These are phyloP conservation scores for Phalangium opilio DNA, from an alignment of 2,888 invertebrate genomes.

Conservation along the genomic window DNA sequence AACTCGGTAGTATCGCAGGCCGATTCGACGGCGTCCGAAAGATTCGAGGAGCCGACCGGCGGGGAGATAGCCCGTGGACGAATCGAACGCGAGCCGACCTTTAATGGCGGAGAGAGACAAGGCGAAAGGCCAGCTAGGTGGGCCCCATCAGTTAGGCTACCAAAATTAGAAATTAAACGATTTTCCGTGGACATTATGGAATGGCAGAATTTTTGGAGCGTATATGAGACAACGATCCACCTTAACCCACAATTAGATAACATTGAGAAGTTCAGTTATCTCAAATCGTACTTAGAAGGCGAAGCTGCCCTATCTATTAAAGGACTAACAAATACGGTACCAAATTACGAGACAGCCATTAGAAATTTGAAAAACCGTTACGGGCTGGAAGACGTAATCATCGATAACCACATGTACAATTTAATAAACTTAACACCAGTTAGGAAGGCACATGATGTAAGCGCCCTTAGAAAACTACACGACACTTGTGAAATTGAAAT, in stretches of 20 bases:
- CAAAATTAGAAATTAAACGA: background rate
- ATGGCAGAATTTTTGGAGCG: conserved; percentile 3
- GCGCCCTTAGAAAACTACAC: conserved; percentile 2
- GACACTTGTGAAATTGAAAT: background rate
- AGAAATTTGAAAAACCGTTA: conserved; percentile 2
- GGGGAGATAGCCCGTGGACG: too few species aligned
- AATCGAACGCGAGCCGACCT: too few species aligned
- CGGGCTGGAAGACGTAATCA: conserved; percentile 3
- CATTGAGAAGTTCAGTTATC: conserved; percentile 3
- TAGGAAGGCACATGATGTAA: background rate
- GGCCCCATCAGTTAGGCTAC: too few species aligned
- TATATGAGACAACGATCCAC: conserved; percentile 2
- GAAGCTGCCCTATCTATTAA: background rate
- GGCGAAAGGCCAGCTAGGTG: too few species aligned
- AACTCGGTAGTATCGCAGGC: too few species aligned
- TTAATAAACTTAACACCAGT: background rate
- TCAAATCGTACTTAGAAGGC: conserved; percentile 5
- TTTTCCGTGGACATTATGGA: conserved; percentile 1
- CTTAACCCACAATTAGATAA: background rate
- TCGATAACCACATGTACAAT: background rate
- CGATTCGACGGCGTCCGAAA: too few species aligned
- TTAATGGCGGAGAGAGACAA: too few species aligned
- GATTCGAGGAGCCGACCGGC: too few species aligned
- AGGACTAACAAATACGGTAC: background rate
- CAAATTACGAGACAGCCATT: conserved; percentile 3